phyloP scores from a whole-genome alignment of 2,797 vertebrate genomes.

The Podargus strigoides region DNA sequence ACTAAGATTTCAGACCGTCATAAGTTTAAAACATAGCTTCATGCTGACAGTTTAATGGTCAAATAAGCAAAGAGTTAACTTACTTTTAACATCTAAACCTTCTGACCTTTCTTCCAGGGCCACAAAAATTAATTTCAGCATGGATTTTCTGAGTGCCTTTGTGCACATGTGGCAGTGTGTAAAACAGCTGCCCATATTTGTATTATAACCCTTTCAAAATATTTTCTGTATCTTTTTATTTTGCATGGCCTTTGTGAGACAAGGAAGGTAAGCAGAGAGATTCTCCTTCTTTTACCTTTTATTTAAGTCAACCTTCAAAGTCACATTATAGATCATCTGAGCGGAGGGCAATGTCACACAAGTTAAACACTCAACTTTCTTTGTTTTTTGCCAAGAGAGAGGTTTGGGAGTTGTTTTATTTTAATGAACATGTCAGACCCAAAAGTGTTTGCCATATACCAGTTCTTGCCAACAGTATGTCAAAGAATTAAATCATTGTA shows the following conservation, averaged over 20 bases:
- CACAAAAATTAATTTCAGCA: slow-evolving; percentile 53
- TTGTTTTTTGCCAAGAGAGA: slow-evolving; percentile 4
- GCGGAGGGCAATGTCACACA: neutral
- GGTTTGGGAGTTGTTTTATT: neutral
- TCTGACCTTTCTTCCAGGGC: slow-evolving; percentile 35
- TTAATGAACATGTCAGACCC: slow-evolving; percentile 40
- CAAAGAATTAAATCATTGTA: slow-evolving; percentile 64
- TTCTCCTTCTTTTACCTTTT: neutral
- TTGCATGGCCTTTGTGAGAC: neutral
- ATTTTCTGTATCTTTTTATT: slow-evolving; percentile 30
- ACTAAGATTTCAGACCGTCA: slow-evolving; percentile 39
- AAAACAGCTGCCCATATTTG: slow-evolving; percentile 65
- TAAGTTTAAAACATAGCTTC: slow-evolving; percentile 54
- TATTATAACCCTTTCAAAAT: slow-evolving; percentile 52
- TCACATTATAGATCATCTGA: slow-evolving; percentile 22
- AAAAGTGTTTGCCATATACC: slow-evolving; percentile 23
- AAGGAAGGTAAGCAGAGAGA: slow-evolving; percentile 34
- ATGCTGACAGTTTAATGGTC: slow-evolving; percentile 71
- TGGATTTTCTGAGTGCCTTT: slow-evolving; percentile 26
- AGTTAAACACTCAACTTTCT: slow-evolving; percentile 18
- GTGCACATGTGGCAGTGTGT: slow-evolving; percentile 26
- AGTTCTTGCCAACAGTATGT: slow-evolving; percentile 53
- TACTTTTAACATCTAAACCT: slow-evolving; percentile 68
- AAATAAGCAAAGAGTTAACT: slow-evolving; percentile 67
- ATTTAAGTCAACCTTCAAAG: slow-evolving; percentile 26